Evolutionary conservation across 2,797 vertebrate genomes (phyloP), one percentile per base, ranked within the genome.

Genomic region (Enteromius thamalakanensis): DNA sequence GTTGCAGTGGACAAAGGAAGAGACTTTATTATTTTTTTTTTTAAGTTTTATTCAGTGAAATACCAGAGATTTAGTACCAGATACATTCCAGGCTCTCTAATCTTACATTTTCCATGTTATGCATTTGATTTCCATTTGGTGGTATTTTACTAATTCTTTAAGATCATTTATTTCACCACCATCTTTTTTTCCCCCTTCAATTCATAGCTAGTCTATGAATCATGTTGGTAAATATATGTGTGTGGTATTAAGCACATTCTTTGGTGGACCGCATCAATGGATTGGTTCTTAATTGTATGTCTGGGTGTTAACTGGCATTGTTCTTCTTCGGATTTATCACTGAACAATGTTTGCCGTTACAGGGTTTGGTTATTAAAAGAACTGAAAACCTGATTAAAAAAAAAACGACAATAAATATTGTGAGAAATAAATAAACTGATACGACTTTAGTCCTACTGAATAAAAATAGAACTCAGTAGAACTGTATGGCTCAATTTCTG

Each of bases 21-120:
- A 84, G 42, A 80, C 65, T 4, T 0, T 0, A 2, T 47, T 91
- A 58, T 7, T 0, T 1, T 11, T 15, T 6, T 1, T 0, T 0
- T 7, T 45, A 40, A 40, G 67, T 82, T 91, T 95, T 94, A 94
- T 94, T 94, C 87, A 89, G 90, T 94, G 90, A 92, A 91, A 89
- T 90, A 62, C 80, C 55, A 75, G 71, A 84, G 82, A 78, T 76
- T 15, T 58, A 21, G 49, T 62, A 14, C 65, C 23, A 17, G 80
- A 62, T 55, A 17, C 70, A 84, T 69, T 69, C 10, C 37, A 49
- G 60, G 42, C 26, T 76, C 19, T 84, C 49, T 34, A 34, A 19
- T 42, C 37, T 58, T 40, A 58, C 7, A 6, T 76, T 58, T 74
- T 53, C 17, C 26, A 74, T 76, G 6, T 76, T 17, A 37, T 75